Evolutionary conservation across 2,888 invertebrate species (phyloP), one percentile per base, ranked within the genome.

Genomic region (Aleiodes alternator): DNA sequence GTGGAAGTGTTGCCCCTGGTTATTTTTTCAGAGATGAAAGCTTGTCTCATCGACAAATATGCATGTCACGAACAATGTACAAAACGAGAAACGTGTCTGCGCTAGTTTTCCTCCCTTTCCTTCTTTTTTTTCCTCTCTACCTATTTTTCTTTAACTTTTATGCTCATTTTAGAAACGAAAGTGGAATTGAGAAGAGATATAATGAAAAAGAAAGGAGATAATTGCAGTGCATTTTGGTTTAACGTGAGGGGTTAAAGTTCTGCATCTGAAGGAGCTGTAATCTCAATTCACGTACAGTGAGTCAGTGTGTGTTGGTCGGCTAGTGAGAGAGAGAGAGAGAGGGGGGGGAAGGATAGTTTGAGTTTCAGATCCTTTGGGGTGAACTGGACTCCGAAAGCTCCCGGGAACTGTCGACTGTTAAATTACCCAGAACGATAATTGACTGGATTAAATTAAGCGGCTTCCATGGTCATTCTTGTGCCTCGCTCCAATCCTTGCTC

Each of bases 361-460:
- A 64, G 64, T 64, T 51, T 29, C 12, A 68, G 68, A 51, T 29
- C 50, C 68, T 51, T 51, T 68, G 51, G 68, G 31, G 31, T 68
- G 31, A 64, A 64, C 31, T 51, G 68, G n/a, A 56, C 48, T 76
- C 72, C 64, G 43, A 14, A 53, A 66, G 66, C 69, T 64, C 59
- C 71, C 57, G 38, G 74, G 31, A 55, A 72, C 80, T 80, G 77
- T 78, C 77, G 76, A 78, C 80, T 76, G 80, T 80, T 78, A 80
- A 80, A 80, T 80, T 80, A 78, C 75, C 74, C 72, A 75, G 77
- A 78, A 77, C 80, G 79, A 81, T 81, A 81, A 81, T 80, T 80
- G 80, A 78, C 76, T 79, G 79, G 78, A 81, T 81, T 81, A 80
- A 78, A 79, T 79, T 76, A 78, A 79, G 80, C 76, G 76, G 75